Evolutionary conservation across 1,140 invertebrate species (phyloP).

Genomic region (Atta texana): DNA sequence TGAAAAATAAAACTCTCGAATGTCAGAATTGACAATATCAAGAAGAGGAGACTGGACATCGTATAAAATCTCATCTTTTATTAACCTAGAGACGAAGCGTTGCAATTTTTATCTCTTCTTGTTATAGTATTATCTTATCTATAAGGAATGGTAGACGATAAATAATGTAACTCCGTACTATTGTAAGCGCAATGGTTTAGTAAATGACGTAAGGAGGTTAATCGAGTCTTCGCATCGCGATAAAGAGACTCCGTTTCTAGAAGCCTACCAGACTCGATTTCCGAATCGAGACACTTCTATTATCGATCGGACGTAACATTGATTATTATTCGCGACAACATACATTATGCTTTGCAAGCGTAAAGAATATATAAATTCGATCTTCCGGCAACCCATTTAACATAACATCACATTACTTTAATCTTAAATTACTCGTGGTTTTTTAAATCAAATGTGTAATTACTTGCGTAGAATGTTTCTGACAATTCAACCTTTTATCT

Average conservation of each 20-base stretch:
- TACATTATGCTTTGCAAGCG: too few relatives aligned
- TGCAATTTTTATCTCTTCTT: conserved; percentile 49
- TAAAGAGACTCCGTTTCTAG: conserved; percentile 30
- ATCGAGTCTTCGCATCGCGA: conserved; percentile 60
- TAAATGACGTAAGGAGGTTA: conserved; percentile 62
- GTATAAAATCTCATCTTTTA: conserved; percentile 47
- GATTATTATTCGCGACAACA: conserved; percentile 23
- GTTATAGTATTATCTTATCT: conserved; percentile 54
- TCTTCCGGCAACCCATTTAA: neutral
- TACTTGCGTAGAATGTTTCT: too few relatives aligned
- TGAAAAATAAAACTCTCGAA: conserved; percentile 43
- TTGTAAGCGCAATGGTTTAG: conserved; percentile 49
- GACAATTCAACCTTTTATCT: too few relatives aligned
- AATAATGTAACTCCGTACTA: conserved; percentile 51
- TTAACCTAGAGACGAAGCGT: conserved; percentile 30
- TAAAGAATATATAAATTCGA: neutral
- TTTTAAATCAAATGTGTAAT: too few relatives aligned
- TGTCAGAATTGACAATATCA: conserved; percentile 42
- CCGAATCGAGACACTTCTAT: conserved; percentile 41
- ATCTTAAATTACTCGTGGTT: too few relatives aligned
- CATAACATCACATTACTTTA: too few relatives aligned
- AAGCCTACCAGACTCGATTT: conserved; percentile 53
- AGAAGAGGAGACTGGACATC: neutral
- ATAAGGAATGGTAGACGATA: conserved; percentile 45
- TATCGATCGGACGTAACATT: conserved; percentile 17